Base-by-base conservation (phyloP, 2,888 invertebrate genomes). In the Pyrrhia umbra region DNA sequence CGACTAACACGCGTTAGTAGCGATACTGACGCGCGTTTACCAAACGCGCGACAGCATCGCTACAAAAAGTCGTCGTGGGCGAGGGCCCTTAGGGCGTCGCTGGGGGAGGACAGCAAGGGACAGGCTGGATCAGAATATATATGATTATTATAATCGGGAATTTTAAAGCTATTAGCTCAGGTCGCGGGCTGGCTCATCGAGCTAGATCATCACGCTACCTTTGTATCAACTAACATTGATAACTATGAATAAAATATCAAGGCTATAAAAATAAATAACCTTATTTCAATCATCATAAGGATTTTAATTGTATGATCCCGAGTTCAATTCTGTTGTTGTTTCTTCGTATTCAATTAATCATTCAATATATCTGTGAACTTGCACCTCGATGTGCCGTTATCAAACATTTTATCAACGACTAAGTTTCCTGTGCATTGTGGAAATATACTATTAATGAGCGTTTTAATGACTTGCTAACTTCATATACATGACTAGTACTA, bases 281-380 rank as follows among this genome's bases (percentile, higher is more conserved):
- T 21, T 63, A 55, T 27, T n/a, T 0, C 0, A 5, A 50, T 15
- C 2, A 2, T 1, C 1, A 6, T 63, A 51, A 46, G 18, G n/a
- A 1, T 20, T 39, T 43, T 8, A 27, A 45, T 49, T 52, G 23
- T 25, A 34, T 27, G n/a, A 23, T 3, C 1, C 3, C 27, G 8
- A 9, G 18, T 27, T 42, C n/a, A 30, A 52, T 18, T n/a, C 15
- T n/a, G 20, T 56, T 51, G 18, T 6, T 23, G 23, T 23, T 23
- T 23, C 23, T 4, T n/a, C n/a, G n/a, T n/a, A 42, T 64, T 46
- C 16, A 56, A 64, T 72, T 30, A 71, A 57, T 72, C 37, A 51
- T 47, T 37, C 0, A 30, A 25, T 50, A 10, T n/a, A 25, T 9
- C 20, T 21, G 10, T 51, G 49, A 71, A 30, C 45, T 34, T 49